Base-by-base conservation (phyloP, 2,797 vertebrate species). In the Schizopygopsis malacanthus region DNA sequence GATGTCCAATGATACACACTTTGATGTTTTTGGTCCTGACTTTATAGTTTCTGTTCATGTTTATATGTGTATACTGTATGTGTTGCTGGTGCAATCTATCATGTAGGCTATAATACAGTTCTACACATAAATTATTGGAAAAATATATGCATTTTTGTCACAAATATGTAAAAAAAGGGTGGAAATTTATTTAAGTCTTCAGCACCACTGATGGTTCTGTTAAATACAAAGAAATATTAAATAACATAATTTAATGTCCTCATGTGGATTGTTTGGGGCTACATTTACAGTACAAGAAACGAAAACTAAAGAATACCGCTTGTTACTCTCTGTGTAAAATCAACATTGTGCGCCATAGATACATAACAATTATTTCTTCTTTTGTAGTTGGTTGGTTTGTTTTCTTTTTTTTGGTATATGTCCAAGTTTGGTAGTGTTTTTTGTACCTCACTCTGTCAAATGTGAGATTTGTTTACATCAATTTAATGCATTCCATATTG, bases 121-220 rank as follows among this genome's bases (percentile, higher is more conserved):
- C 75, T 87, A 69, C 37, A 73, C 59, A 84, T 83, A 79, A 70
- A 69, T 63, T 89, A 63, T 89, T 89, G 84, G 73, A 89, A 90
- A 89, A 90, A 89, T 89, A 89, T 79, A 89, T 79, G 72, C 59
- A 76, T 88, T 87, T 88, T 88, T 91, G 69, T 90, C 85, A 80
- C 89, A 73, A 90, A 88, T 81, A 50, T 89, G 56, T 75, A 88
- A 86, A 90, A 90, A 83, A 83, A 81, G 41, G 79, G 73, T 78
- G 84, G 37, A 85, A 85, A 79, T 79, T 13, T 33, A 47, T 84
- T 79, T 79, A 69, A 56, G 61, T 78, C 20, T 79, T 86, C 77
- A 87, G 63, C 59, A 86, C 85, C 86, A 71, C 45, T 72, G 33
- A 79, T 81, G 63, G 63, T 86, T 86, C 63, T 77, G 83, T 86